Conservation (phyloP, 1,140 invertebrate genomes). For the Zaprionus ghesquierei region DNA sequence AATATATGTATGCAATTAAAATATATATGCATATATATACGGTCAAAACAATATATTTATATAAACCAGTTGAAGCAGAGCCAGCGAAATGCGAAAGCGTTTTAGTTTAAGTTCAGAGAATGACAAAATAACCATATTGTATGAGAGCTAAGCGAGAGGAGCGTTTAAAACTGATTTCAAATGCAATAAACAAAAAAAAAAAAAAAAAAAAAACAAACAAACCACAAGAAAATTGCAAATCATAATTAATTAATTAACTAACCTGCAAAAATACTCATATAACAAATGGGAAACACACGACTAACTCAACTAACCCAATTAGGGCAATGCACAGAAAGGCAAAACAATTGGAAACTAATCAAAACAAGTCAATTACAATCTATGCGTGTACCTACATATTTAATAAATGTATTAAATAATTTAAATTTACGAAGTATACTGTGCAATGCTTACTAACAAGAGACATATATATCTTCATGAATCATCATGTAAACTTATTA, state of each 20-base stretch:
- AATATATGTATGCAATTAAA: slow-evolving; percentile 36
- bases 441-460: not conserved
- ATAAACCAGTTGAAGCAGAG: slow-evolving; percentile 33
- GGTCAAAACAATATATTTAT: slow-evolving; percentile 54
- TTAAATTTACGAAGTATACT: not conserved
- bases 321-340: slow-evolving; percentile 25
- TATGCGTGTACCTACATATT: not conserved
- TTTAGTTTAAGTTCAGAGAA: slow-evolving; percentile 19
- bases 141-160: slow-evolving; percentile 25
- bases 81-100: slow-evolving; percentile 27
- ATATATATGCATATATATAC: slow-evolving; percentile 53
- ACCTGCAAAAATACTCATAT: slow-evolving; percentile 26
- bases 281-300: slow-evolving; percentile 13
- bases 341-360: not conserved
- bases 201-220: not conserved
- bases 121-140: slow-evolving; percentile 22
- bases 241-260: slow-evolving; percentile 58
- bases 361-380: not conserved
- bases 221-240: slow-evolving; percentile 53
- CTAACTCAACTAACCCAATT: slow-evolving; percentile 26
- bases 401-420: not conserved
- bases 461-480: not conserved
- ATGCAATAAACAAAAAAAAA: slow-evolving; percentile 62
- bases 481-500: not conserved
- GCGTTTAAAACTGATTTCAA: slow-evolving; percentile 55